These are phyloP conservation scores for Aplocera efformata DNA, from an alignment of 2,888 invertebrate genomes.

Conservation along the genomic window DNA sequence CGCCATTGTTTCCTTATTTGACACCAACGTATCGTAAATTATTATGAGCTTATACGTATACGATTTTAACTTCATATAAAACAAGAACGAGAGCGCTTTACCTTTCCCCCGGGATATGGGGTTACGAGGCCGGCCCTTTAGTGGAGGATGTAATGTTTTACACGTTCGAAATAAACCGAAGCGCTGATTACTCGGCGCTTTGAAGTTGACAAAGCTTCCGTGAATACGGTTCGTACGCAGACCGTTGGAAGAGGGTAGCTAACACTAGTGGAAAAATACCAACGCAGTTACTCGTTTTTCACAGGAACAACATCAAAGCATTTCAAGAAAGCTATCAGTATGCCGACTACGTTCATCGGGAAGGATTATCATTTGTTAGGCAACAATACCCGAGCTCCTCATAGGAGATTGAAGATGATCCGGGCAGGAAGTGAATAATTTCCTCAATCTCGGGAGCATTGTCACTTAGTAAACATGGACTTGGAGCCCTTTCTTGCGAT, in stretches of 20 bases:
- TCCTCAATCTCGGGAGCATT: constrained; percentile 26
- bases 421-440: constrained; percentile 31
- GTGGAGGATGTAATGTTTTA: constrained; percentile 33
- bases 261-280: constrained; percentile 5
- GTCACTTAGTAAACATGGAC: constrained; percentile 36
- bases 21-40: constrained; percentile 12
- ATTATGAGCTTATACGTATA: constrained; percentile 10
- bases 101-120: constrained; percentile 31
- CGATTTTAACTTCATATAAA: constrained; percentile 12
- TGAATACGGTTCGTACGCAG: constrained; percentile 18
- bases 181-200: constrained; percentile 36
- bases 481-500: constrained; percentile 41
- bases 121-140: constrained; percentile 30
- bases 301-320: not conserved
- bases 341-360: constrained; percentile 4
- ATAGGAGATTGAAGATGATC: constrained; percentile 25
- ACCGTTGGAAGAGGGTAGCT: constrained; percentile 11
- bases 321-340: constrained; percentile 1
- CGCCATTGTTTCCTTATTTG: constrained; percentile 7
- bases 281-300: not conserved
- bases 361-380: constrained; percentile 19
- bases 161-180: constrained; percentile 35
- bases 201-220: constrained; percentile 43
- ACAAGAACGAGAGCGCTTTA: constrained; percentile 31
- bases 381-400: constrained; percentile 21